A percentile compares a stretch with the other conserved stretches of the same genome.
These are phyloP conservation scores for Amniataba percoides DNA, from an alignment of 2,797 vertebrate genomes.

Conservation along the genomic window DNA sequence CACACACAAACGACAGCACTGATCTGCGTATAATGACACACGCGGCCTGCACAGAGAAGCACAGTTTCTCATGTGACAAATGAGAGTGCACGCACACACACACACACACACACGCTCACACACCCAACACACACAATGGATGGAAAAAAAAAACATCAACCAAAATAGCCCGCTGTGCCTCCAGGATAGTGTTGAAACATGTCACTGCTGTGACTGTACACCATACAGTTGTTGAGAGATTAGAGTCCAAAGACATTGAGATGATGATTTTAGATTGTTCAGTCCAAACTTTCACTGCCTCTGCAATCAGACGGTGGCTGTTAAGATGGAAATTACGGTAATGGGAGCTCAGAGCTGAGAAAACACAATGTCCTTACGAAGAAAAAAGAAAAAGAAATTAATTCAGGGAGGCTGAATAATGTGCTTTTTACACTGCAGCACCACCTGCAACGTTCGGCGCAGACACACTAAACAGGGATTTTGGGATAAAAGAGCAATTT, in stretches of 20 bases:
- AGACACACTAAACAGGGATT: conserved; percentile 34
- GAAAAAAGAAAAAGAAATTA: background rate
- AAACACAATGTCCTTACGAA: conserved; percentile 2
- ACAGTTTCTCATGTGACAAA: conserved; percentile 31
- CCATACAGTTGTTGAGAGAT: conserved; percentile 9
- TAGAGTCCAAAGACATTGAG: conserved; percentile 9
- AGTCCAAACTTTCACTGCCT: conserved; percentile 45
- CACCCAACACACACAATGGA: background rate
- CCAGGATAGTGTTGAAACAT: conserved; percentile 36
- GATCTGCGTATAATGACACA: conserved; percentile 41
- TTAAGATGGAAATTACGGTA: conserved; percentile 26
- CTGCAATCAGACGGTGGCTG: conserved; percentile 18
- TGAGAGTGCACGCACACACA: conserved; percentile 14
- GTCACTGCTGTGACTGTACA: conserved; percentile 20
- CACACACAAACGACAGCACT: conserved; percentile 41
- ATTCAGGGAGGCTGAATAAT: conserved; percentile 35
- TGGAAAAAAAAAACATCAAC: conserved; percentile 41
- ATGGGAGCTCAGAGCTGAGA: conserved; percentile 74
- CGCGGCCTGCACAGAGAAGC: conserved; percentile 26
- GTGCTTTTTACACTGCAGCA: conserved; percentile 34
- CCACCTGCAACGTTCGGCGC: conserved; percentile 23
- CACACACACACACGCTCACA: conserved; percentile 9
- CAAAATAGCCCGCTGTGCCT: conserved; percentile 37
- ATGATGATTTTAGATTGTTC: conserved; percentile 57
- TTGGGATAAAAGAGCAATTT: conserved; percentile 76